Evolutionary conservation across 1,140 invertebrate genomes (phyloP), one percentile per base, ranked within the genome.

Genomic region (Euwallacea similis): DNA sequence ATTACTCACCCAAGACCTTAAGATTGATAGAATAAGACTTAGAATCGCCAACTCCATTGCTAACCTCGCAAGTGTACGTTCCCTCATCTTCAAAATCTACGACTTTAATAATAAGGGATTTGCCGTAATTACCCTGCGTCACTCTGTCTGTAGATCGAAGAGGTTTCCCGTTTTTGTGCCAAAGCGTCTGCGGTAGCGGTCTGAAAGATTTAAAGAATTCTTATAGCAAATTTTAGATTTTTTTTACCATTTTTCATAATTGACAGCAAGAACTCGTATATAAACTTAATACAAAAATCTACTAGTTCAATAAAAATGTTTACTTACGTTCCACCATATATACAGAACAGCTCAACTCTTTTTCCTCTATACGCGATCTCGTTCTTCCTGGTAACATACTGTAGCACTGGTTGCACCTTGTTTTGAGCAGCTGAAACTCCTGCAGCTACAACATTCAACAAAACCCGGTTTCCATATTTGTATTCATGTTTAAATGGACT

Each of bases 261-360:
- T 4, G 21, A 33, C 21, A 33, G 21, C 21, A 33, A 33, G 21
- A 33, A 33, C 21, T 33, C 21, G 4, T 2, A 4, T 33, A 33
- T 33, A 4, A 33, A 4, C 1, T 33, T 33, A 33, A 33, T 2
- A 33, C 21, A 33, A 33, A 33, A 33, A 33, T 33, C 21, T 33
- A 33, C 21, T 33, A 33, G 21, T 33, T 33, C 1, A 8, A 56
- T 55, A 66, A 66, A 64, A 42, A 60, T 11, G 2, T 53, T 42
- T 89, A 89, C 89, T 89, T 84, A 91, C 85, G 94, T 96, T 76
- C 95, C 95, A 76, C 94, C 94, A 82, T 86, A 95, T 76, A 97
- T 96, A 79, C 95, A 97, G 80, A 89, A 96, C 2, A 97, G 78
- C 78, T 92, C 90, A 3, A 93, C 87, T 73, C 88, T 89, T 79